Percentiles rank a stretch among this genome's conserved stretches.
These are phyloP conservation scores for Halcyon malimbica DNA, from an alignment of 2,113 vertebrate species.

Conservation along the genomic window DNA sequence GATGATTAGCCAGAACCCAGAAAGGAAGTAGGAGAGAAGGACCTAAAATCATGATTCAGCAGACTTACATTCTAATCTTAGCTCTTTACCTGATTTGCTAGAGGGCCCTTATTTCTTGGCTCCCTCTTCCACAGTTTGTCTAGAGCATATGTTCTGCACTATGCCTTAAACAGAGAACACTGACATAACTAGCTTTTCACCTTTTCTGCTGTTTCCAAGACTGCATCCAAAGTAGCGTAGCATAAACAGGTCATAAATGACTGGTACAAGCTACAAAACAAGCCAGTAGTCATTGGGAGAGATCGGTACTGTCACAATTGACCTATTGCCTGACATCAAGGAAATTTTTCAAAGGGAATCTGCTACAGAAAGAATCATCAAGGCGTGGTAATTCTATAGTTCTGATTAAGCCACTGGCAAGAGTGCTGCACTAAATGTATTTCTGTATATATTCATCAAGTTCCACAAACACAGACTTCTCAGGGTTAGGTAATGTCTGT, in stretches of 20 bases:
- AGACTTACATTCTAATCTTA: neutral
- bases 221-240: neutral
- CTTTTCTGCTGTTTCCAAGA: neutral
- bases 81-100: neutral
- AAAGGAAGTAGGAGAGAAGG: neutral
- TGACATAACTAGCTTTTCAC: neutral
- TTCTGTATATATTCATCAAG: slow-evolving; percentile 50
- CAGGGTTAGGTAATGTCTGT: slow-evolving; percentile 54
- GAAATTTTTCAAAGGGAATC: slow-evolving; percentile 11
- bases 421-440: neutral
- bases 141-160: neutral
- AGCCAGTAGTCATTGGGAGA: neutral
- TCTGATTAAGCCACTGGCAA: slow-evolving; percentile 47
- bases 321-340: neutral
- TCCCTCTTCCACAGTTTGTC: neutral
- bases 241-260: neutral
- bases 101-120: neutral
- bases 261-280: neutral
- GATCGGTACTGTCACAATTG: neutral
- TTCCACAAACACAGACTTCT: slow-evolving; percentile 44
- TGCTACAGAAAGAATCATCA: slow-evolving; percentile 6
- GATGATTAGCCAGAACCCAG: neutral
- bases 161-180: neutral
- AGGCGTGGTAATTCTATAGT: slow-evolving; percentile 14
- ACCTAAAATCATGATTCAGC: neutral